Conservation (phyloP, 1,140 invertebrate species). For the Lepidostoma basale region DNA sequence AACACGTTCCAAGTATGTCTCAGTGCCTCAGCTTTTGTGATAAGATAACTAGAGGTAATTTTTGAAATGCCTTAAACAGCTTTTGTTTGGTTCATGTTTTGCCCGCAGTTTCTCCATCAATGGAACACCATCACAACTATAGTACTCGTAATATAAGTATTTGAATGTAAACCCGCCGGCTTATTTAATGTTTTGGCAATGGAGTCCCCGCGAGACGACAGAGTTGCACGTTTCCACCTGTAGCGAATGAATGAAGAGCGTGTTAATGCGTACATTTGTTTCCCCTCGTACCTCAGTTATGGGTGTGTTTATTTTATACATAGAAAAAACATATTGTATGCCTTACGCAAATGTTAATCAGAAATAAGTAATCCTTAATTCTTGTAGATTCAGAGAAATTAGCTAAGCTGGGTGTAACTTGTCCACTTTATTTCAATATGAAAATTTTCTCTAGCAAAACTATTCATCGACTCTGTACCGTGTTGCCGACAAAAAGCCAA, state of each 20-base stretch:
- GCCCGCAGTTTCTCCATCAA: slow-evolving; percentile 1
- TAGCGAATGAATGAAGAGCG: neutral
- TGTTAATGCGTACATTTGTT: neutral
- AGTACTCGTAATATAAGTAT: too few relatives aligned
- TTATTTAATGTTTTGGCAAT: neutral
- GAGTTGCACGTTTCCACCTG: neutral
- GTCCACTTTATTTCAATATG: neutral
- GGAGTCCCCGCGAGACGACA: neutral
- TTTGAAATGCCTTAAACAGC: neutral
- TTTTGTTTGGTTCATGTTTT: slow-evolving; percentile 16
- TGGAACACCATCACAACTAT: neutral
- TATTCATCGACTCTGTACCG: slow-evolving; percentile 1
- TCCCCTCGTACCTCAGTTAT: neutral
- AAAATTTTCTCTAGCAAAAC: slow-evolving; percentile 7
- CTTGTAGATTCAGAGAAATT: slow-evolving; percentile 24
- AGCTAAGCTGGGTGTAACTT: slow-evolving; percentile 10
- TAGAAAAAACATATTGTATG: slow-evolving; percentile 18
- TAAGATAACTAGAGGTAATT: slow-evolving; percentile 16
- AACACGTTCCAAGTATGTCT: neutral
- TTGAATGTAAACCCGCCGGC: neutral
- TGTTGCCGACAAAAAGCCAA: slow-evolving; percentile 7
- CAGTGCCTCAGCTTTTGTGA: slow-evolving; percentile 21
- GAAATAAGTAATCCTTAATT: slow-evolving; percentile 21
- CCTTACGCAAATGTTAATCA: slow-evolving; percentile 22
- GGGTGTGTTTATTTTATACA: slow-evolving; percentile 2